Evolutionary conservation across 2,113 vertebrate species (phyloP).

Genomic region (Chlorodrepanis virens): DNA sequence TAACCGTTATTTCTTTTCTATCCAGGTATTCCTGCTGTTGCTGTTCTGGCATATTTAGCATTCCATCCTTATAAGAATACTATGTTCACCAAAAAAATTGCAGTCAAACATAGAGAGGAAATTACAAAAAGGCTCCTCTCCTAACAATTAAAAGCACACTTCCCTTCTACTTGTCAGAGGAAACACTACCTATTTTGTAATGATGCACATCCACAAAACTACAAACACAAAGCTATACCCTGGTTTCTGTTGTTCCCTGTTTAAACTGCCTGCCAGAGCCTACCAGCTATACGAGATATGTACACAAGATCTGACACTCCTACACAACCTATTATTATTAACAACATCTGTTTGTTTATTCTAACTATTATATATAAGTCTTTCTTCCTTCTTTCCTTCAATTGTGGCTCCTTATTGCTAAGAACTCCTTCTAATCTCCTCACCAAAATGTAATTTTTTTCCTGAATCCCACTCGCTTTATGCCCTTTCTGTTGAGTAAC

Average conservation of each 20-base stretch:
- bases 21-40: neutral
- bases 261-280: neutral
- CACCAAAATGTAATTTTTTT: neutral
- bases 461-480: neutral
- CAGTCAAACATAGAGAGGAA: neutral
- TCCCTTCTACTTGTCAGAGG: neutral
- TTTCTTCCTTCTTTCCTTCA: neutral
- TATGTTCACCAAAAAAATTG: neutral
- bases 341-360: neutral
- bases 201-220: neutral
- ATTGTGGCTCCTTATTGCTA: neutral
- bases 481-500: neutral
- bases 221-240: neutral
- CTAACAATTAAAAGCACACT: neutral
- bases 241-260: neutral
- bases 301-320: neutral
- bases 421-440: neutral
- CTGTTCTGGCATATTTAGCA: neutral
- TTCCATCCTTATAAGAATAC: neutral
- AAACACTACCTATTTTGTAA: neutral
- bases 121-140: neutral
- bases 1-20: neutral
- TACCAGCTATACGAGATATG: neutral
- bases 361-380: neutral
- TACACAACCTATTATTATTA: neutral